Evolutionary conservation across 1,140 invertebrate species (phyloP).

Genomic region (Nephotettix cincticeps): DNA sequence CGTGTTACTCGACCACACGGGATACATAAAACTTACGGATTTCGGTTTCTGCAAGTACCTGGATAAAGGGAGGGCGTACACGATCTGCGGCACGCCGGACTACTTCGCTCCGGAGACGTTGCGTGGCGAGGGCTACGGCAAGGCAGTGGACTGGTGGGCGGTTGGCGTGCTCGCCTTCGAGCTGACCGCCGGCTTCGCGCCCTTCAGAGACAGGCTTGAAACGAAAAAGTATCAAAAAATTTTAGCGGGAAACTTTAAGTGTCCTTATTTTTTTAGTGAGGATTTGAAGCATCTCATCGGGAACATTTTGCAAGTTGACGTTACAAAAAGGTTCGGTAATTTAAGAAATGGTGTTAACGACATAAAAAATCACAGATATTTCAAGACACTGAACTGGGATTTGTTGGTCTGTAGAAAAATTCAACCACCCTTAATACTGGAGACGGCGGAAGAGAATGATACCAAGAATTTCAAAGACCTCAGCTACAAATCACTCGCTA

Average conservation of each 20-base stretch:
- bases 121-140: constrained; percentile 92
- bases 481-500: too few relatives aligned
- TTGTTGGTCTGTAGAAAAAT: constrained; percentile 38
- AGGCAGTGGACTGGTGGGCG: constrained; percentile 97
- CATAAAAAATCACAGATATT: constrained; percentile 58
- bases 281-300: constrained; percentile 87
- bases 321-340: constrained; percentile 89
- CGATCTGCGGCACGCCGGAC: constrained; percentile 94
- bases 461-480: too few relatives aligned
- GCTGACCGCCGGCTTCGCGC: constrained; percentile 79
- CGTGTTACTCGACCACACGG: constrained; percentile 78
- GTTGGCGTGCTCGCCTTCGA: constrained; percentile 85
- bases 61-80: constrained; percentile 69
- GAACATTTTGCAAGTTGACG: constrained; percentile 81
- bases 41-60: constrained; percentile 41
- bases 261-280: constrained; percentile 63
- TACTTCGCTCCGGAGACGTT: constrained; percentile 96
- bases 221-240: constrained; percentile 92
- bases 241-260: constrained; percentile 70
- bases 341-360: constrained; percentile 74
- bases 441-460: too few relatives aligned
- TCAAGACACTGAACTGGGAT: constrained; percentile 33
- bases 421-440: constrained; percentile 27
- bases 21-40: constrained; percentile 58
- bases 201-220: constrained; percentile 79